Conservation (phyloP, 2,113 vertebrate species). For the Chascanopsetta lugubris region DNA sequence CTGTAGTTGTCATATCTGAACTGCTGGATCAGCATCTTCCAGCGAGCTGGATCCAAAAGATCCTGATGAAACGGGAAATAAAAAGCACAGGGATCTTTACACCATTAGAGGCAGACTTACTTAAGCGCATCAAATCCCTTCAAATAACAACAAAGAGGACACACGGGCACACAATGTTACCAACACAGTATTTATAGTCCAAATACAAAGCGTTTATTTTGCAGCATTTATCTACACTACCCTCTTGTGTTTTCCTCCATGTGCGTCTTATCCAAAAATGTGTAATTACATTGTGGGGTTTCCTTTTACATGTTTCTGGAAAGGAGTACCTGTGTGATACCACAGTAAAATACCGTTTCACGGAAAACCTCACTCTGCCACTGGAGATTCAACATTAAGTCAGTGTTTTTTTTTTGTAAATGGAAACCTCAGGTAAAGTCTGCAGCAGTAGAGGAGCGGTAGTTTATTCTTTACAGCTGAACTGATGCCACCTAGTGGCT, state of each 20-base stretch:
- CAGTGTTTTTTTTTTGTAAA: not conserved
- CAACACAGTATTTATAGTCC: not conserved
- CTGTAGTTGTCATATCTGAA: slow-evolving; percentile 99
- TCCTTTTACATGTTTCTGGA: too few species aligned
- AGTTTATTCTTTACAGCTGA: not conserved
- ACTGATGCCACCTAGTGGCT: slow-evolving; percentile 48
- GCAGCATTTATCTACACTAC: too few species aligned
- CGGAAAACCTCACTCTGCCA: not conserved
- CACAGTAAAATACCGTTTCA: not conserved
- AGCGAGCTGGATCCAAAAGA: slow-evolving; percentile 96
- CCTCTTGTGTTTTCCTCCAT: too few species aligned
- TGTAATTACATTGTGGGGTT: too few species aligned
- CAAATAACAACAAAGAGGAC: not conserved
- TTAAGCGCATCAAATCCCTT: not conserved
- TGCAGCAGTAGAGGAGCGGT: not conserved
- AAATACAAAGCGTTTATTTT: too few species aligned
- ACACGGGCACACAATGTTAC: not conserved
- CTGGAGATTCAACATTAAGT: not conserved
- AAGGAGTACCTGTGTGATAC: not conserved
- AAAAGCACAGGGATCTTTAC: slow-evolving; percentile 12
- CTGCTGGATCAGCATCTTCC: slow-evolving; percentile 99
- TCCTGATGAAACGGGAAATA: slow-evolving; percentile 82
- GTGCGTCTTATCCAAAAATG: too few species aligned
- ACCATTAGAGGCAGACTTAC: not conserved
- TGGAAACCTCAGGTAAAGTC: not conserved